These are phyloP conservation scores for Drosophila rufa DNA, from an alignment of 1,140 invertebrate genomes.

Conservation along the genomic window DNA sequence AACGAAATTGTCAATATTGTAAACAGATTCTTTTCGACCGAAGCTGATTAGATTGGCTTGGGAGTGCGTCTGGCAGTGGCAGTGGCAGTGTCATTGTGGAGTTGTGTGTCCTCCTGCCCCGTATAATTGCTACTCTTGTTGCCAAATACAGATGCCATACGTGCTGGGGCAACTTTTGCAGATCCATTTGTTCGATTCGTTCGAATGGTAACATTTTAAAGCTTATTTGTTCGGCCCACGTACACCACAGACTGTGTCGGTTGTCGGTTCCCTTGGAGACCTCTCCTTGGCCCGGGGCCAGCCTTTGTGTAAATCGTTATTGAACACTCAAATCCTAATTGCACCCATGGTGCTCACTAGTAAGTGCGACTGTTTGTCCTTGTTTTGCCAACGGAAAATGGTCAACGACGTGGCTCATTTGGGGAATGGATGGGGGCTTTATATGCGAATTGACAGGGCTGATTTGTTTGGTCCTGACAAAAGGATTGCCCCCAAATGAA, in stretches of 20 bases:
- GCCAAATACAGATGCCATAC: constrained; percentile 41
- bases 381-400: constrained; percentile 60
- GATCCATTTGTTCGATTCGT: constrained; percentile 61
- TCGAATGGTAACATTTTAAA: constrained; percentile 71
- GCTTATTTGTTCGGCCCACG: constrained; percentile 62
- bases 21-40: constrained; percentile 75
- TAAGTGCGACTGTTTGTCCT: constrained; percentile 40
- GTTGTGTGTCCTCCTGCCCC: constrained; percentile 28
- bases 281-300: constrained; percentile 14
- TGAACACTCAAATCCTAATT: constrained; percentile 78
- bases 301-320: constrained; percentile 75
- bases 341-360: constrained; percentile 70
- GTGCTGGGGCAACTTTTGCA: constrained; percentile 52
- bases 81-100: constrained; percentile 16
- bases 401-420: constrained; percentile 38
- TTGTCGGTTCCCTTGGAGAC: constrained; percentile 21
- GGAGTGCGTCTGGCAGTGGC: constrained; percentile 12
- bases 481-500: constrained; percentile 36
- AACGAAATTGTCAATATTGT: constrained; percentile 77
- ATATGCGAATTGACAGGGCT: constrained; percentile 32
- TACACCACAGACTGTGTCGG: neutral
- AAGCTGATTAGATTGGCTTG: constrained; percentile 73
- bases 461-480: constrained; percentile 62
- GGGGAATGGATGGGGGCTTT: constrained; percentile 16
- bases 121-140: constrained; percentile 39